Evolutionary conservation across 2,797 vertebrate species (phyloP).

Genomic region (Microtus agrestis): DNA sequence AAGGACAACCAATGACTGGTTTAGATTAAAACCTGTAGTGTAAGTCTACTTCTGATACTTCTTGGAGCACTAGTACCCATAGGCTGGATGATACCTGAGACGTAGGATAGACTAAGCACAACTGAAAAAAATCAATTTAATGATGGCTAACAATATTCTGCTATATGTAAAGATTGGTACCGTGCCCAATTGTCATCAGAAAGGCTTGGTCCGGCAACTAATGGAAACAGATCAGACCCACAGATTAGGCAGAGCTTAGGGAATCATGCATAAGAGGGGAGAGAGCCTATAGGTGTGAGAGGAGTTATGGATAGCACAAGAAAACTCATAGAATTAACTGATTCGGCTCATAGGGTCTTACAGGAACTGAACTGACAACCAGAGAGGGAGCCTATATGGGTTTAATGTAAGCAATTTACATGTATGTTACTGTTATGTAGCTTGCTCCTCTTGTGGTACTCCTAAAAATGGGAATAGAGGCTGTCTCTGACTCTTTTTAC

Average conservation of each 20-base stretch:
- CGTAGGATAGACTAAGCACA: not conserved
- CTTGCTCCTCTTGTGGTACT: not conserved
- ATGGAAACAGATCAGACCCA: not conserved
- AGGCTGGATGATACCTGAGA: not conserved
- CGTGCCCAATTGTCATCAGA: not conserved
- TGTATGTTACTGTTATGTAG: not conserved
- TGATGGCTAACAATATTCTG: not conserved
- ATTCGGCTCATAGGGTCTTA: not conserved
- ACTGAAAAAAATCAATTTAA: not conserved
- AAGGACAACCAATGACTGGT: not conserved
- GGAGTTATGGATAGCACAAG: not conserved
- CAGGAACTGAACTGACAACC: not conserved
- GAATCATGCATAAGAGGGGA: not conserved
- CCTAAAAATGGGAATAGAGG: not conserved
- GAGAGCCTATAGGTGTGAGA: not conserved
- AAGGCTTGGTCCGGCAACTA: not conserved
- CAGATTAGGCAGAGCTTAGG: not conserved
- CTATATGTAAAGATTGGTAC: not conserved
- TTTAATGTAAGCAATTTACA: not conserved
- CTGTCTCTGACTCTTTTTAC: not conserved
- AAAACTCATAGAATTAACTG: not conserved
- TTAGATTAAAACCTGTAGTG: not conserved
- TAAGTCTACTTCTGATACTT: not conserved
- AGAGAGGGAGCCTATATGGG: not conserved
- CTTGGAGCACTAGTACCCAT: not conserved